A percentile compares a stretch with the other conserved stretches of the same genome.
phyloP scores from a whole-genome alignment of 92 coral and sea anemone genomes.

The Zoanthus sociatus region DNA sequence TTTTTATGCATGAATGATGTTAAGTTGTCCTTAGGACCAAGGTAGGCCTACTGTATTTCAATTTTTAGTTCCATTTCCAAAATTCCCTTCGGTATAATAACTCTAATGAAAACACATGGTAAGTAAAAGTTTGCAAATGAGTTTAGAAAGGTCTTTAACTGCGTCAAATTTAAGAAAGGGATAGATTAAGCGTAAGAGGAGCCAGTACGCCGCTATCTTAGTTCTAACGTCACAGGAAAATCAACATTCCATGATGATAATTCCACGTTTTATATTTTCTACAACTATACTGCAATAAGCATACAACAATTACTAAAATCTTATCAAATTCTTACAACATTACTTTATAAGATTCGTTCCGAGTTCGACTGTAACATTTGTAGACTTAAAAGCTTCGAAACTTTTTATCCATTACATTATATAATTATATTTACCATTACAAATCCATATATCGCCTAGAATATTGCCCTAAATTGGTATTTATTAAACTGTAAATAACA shows the following conservation, averaged over 20 bases:
- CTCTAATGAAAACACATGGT: not conserved
- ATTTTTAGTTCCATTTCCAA: not conserved
- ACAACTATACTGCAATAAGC: too few relatives aligned
- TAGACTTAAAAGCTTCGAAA: not conserved
- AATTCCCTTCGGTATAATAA: not conserved
- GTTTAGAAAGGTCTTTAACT: not conserved
- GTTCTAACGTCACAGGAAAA: too few relatives aligned
- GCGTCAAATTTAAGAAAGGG: not conserved
- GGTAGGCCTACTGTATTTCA: not conserved
- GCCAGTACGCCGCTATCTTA: too few relatives aligned
- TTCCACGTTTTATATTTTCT: too few relatives aligned
- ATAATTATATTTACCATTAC: not conserved
- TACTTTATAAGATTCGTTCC: too few relatives aligned
- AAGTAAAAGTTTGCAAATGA: slow-evolving; percentile 12
- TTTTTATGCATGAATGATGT: not conserved
- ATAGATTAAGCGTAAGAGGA: too few relatives aligned
- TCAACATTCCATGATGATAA: too few relatives aligned
- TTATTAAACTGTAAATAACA: not conserved
- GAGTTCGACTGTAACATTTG: too few relatives aligned
- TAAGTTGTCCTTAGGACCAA: not conserved
- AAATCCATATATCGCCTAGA: not conserved
- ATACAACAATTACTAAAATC: too few relatives aligned
- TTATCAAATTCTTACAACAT: too few relatives aligned
- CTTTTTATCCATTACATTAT: not conserved
- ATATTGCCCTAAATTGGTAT: not conserved